phyloP scores from a whole-genome alignment of 2,113 vertebrate species.

The Chionis minor region DNA sequence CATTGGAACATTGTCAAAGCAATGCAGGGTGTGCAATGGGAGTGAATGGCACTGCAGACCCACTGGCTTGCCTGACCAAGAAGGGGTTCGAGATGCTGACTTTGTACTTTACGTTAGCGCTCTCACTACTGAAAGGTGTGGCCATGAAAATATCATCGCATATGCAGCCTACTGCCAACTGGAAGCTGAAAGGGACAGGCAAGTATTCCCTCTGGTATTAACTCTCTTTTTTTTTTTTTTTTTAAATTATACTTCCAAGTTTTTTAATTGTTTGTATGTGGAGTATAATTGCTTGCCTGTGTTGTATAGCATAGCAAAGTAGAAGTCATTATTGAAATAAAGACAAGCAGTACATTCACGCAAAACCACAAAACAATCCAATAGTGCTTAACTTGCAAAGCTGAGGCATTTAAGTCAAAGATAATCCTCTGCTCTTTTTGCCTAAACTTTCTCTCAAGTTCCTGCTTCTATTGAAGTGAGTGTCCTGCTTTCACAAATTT shows the following conservation, averaged over 20 bases:
- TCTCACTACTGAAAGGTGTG: conserved; percentile 91
- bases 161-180: conserved; percentile 98
- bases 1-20: conserved; percentile 65
- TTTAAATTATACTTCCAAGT: accelerated
- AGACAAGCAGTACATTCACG: neutral
- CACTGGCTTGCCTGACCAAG: conserved; percentile 78
- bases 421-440: neutral
- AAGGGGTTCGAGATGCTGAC: conserved; percentile 88
- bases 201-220: neutral
- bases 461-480: neutral
- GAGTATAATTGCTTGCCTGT: neutral
- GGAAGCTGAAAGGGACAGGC: conserved; percentile 94
- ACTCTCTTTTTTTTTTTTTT: neutral
- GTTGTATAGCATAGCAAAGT: neutral
- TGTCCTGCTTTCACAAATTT: neutral
- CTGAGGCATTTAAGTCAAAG: neutral
- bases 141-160: conserved; percentile 95
- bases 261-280: neutral
- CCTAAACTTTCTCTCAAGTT: neutral
- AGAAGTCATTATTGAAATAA: neutral
- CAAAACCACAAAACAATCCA: neutral
- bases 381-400: neutral
- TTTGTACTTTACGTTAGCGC: conserved; percentile 95
- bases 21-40: conserved; percentile 88
- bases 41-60: conserved; percentile 82